Percentiles rank a stretch among this genome's conserved stretches.
These are phyloP conservation scores for Platysternon megacephalum DNA, from an alignment of 2,113 vertebrate species.

Conservation along the genomic window DNA sequence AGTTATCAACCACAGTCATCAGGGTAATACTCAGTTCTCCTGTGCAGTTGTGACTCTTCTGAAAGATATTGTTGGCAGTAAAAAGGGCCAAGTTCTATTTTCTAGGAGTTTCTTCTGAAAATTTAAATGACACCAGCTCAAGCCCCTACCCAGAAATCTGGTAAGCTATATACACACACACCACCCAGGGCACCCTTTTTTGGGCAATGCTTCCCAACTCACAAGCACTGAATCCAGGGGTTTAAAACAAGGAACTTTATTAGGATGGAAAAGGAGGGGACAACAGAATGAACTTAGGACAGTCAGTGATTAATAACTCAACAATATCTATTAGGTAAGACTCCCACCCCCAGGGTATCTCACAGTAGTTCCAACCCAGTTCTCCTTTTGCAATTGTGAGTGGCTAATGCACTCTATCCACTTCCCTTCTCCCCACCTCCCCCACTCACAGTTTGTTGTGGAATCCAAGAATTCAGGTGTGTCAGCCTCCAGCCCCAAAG, in stretches of 20 bases:
- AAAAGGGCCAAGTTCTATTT: neutral
- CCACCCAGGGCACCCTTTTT: neutral
- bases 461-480: neutral
- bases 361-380: neutral
- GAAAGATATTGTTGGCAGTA: neutral
- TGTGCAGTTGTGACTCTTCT: neutral
- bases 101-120: neutral
- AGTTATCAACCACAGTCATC: neutral
- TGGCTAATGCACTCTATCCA: neutral
- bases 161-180: neutral
- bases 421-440: neutral
- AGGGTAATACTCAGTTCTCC: neutral
- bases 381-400: neutral
- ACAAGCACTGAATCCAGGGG: neutral
- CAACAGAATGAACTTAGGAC: neutral
- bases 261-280: neutral
- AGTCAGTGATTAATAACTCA: neutral
- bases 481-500: neutral
- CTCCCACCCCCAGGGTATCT: neutral
- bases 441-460: neutral
- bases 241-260: neutral
- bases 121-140: neutral
- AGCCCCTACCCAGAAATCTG: neutral
- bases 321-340: neutral
- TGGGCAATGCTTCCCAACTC: neutral